A percentile compares a stretch with the other conserved stretches of the same genome.
phyloP scores from a whole-genome alignment of 2,797 vertebrate species.

The Siniperca undulata region DNA sequence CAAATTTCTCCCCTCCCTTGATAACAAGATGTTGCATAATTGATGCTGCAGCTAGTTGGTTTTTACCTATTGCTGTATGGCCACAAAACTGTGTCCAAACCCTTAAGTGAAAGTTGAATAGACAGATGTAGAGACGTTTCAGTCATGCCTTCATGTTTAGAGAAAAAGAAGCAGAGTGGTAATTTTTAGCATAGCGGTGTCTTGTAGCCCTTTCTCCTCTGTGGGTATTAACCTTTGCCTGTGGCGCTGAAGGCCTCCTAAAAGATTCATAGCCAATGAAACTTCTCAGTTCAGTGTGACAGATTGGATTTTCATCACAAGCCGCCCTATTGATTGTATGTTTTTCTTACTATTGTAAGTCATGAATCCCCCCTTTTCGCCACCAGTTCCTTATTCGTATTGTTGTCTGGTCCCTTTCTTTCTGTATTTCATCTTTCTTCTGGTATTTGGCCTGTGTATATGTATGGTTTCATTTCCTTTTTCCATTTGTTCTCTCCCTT shows the following conservation, averaged over 20 bases:
- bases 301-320: slow-evolving; percentile 71
- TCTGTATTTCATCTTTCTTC: slow-evolving; percentile 34
- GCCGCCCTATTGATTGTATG: slow-evolving; percentile 48
- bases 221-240: slow-evolving; percentile 64
- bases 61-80: slow-evolving; percentile 10
- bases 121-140: slow-evolving; percentile 14
- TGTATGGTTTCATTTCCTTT: slow-evolving; percentile 48
- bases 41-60: slow-evolving; percentile 11
- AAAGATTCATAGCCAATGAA: slow-evolving; percentile 79
- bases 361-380: slow-evolving; percentile 29
- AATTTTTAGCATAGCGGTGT: slow-evolving; percentile 25
- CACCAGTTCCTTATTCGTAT: slow-evolving; percentile 39
- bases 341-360: slow-evolving; percentile 17
- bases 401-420: slow-evolving; percentile 25
- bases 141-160: slow-evolving; percentile 12
- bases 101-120: slow-evolving; percentile 29
- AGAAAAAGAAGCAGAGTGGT: slow-evolving; percentile 34
- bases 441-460: slow-evolving; percentile 42
- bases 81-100: slow-evolving; percentile 20
- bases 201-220: slow-evolving; percentile 40
- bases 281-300: slow-evolving; percentile 63
- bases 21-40: slow-evolving; percentile 16
- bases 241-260: slow-evolving; percentile 41
- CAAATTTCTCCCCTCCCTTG: background rate
- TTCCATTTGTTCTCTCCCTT: slow-evolving; percentile 28